These are phyloP conservation scores for Peromyscus leucopus DNA, from an alignment of 2,113 vertebrate species.

Conservation along the genomic window DNA sequence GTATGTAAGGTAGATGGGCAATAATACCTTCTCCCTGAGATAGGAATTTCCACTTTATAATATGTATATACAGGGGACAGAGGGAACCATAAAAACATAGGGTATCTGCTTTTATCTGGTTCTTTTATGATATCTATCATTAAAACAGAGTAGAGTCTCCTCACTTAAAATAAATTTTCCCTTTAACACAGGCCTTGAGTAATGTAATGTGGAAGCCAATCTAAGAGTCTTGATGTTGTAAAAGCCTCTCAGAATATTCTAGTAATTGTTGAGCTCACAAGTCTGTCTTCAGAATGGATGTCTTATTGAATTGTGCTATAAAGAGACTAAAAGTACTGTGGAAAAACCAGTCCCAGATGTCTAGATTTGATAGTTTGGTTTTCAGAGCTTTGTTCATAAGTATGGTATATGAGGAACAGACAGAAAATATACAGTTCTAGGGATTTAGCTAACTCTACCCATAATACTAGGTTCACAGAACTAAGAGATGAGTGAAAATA, in stretches of 20 bases:
- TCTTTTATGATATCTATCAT: not conserved
- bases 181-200: not conserved
- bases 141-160: not conserved
- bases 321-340: not conserved
- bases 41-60: not conserved
- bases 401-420: not conserved
- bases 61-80: not conserved
- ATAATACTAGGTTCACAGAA: not conserved
- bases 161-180: not conserved
- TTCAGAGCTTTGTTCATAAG: not conserved
- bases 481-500: conserved; percentile 35
- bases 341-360: not conserved
- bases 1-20: not conserved
- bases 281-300: not conserved
- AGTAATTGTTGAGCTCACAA: not conserved
- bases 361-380: not conserved
- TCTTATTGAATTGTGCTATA: not conserved
- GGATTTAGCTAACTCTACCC: not conserved
- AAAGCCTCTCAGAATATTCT: not conserved
- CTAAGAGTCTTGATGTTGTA: not conserved
- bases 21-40: not conserved
- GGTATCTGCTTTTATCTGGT: not conserved
- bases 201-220: not conserved
- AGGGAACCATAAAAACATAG: not conserved
- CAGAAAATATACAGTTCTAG: not conserved